phyloP scores from a whole-genome alignment of 2,797 vertebrate species.

The Gambelia wislizenii region DNA sequence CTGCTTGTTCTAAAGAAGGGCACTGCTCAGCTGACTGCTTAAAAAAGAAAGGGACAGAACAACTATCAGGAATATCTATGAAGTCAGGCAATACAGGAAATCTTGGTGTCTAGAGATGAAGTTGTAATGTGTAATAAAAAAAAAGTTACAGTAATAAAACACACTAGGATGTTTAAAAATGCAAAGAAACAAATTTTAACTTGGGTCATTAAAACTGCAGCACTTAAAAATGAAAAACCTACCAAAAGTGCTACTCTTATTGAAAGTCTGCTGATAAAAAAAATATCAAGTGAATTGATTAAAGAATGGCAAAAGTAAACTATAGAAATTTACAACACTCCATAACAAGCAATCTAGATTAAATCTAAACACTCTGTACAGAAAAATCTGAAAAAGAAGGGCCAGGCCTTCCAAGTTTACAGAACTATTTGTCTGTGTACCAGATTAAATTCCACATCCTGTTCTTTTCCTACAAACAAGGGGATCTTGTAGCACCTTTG shows the following conservation, averaged over 20 bases:
- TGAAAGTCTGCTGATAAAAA: not conserved
- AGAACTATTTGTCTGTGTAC: not conserved
- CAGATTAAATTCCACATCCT: not conserved
- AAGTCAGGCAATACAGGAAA: not conserved
- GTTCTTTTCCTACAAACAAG: not conserved
- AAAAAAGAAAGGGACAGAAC: not conserved
- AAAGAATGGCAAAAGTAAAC: not conserved
- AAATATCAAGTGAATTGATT: not conserved
- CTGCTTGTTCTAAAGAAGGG: not conserved
- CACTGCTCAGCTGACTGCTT: not conserved
- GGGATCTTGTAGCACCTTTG: no score
- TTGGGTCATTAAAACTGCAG: not conserved
- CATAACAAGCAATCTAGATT: not conserved
- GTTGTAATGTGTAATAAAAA: not conserved
- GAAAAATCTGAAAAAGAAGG: not conserved
- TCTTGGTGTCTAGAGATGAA: not conserved
- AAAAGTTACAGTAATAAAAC: not conserved
- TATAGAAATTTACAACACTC: not conserved
- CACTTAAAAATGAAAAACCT: not conserved
- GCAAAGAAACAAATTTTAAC: not conserved
- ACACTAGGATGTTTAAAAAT: not conserved
- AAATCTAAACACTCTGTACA: not conserved
- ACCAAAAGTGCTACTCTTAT: not conserved
- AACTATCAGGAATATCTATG: not conserved
- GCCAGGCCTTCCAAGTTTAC: not conserved